These are phyloP conservation scores for Plemyria rubiginata DNA, from an alignment of 2,888 invertebrate species.

Conservation along the genomic window DNA sequence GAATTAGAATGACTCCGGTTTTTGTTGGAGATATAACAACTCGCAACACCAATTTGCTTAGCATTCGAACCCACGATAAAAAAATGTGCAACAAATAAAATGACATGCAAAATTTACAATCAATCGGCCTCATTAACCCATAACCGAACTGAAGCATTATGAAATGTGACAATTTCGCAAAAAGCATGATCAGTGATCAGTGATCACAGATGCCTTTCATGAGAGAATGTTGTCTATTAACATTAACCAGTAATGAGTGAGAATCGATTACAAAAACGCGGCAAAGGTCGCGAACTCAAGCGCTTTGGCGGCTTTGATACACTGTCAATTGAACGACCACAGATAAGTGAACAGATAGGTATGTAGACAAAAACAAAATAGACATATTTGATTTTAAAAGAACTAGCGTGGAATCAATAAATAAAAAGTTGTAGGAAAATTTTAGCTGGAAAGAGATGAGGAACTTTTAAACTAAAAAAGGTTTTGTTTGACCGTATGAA, in stretches of 20 bases:
- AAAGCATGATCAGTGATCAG: conserved; percentile 28
- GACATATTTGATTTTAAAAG: neutral
- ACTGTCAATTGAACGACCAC: conserved; percentile 44
- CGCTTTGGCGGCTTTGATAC: conserved; percentile 57
- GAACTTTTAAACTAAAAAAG: too few relatives aligned
- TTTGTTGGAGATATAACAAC: too few relatives aligned
- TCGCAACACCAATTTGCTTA: too few relatives aligned
- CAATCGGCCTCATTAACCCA: conserved; percentile 12
- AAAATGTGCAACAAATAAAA: neutral
- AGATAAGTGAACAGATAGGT: conserved; percentile 28
- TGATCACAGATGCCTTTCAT: conserved; percentile 29
- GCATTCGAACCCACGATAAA: neutral
- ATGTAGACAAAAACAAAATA: neutral
- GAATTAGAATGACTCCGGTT: too few relatives aligned
- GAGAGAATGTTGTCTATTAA: conserved; percentile 42
- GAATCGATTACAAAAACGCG: conserved; percentile 57
- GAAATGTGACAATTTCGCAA: conserved; percentile 29
- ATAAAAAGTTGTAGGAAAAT: too few relatives aligned
- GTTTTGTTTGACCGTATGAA: too few relatives aligned
- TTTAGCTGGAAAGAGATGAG: too few relatives aligned
- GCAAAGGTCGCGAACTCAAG: conserved; percentile 58
- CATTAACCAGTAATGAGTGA: conserved; percentile 53
- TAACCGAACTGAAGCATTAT: conserved; percentile 8
- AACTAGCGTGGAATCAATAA: too few relatives aligned
- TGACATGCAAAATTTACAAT: conserved; percentile 1